phyloP scores from a whole-genome alignment of 2,888 invertebrate species.

The Octodonta nipae region DNA sequence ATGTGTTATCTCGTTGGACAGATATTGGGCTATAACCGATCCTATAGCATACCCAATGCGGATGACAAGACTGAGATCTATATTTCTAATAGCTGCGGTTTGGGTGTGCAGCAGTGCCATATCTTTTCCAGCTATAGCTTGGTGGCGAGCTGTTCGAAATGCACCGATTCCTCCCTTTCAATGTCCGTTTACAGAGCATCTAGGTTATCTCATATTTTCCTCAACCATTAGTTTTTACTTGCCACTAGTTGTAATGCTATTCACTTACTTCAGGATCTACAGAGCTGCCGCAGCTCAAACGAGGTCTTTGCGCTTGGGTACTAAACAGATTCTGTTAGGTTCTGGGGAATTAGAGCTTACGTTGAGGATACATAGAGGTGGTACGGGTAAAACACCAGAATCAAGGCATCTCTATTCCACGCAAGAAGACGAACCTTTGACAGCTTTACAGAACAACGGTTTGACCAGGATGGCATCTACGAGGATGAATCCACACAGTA shows the following conservation, averaged over 20 bases:
- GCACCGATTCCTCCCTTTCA: slow-evolving; percentile 70
- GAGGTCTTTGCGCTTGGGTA: slow-evolving; percentile 76
- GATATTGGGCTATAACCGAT: slow-evolving; percentile 98
- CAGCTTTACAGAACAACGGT: slow-evolving; percentile 66
- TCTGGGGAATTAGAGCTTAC: slow-evolving; percentile 79
- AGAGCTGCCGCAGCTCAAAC: slow-evolving; percentile 87
- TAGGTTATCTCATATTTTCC: slow-evolving; percentile 91
- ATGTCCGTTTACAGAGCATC: slow-evolving; percentile 92
- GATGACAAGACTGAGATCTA: slow-evolving; percentile 81
- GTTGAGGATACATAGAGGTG: slow-evolving; percentile 85
- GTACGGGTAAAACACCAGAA: slow-evolving; percentile 48
- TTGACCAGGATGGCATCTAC: slow-evolving; percentile 56
- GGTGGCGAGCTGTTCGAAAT: slow-evolving; percentile 82
- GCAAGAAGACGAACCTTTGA: slow-evolving; percentile 61
- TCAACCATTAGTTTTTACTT: slow-evolving; percentile 96
- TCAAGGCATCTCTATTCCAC: slow-evolving; percentile 38
- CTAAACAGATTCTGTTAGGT: slow-evolving; percentile 76
- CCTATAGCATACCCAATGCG: slow-evolving; percentile 93
- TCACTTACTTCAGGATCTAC: slow-evolving; percentile 93
- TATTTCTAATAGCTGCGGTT: slow-evolving; percentile 77
- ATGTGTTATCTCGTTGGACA: slow-evolving; percentile 90
- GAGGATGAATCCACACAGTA: slow-evolving; percentile 39
- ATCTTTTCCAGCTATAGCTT: slow-evolving; percentile 94
- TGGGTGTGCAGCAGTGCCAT: slow-evolving; percentile 95
- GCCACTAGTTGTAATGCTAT: slow-evolving; percentile 93